Evolutionary conservation across 2,888 invertebrate genomes (phyloP).

Genomic region (Sinopyrophorus schimmeli): DNA sequence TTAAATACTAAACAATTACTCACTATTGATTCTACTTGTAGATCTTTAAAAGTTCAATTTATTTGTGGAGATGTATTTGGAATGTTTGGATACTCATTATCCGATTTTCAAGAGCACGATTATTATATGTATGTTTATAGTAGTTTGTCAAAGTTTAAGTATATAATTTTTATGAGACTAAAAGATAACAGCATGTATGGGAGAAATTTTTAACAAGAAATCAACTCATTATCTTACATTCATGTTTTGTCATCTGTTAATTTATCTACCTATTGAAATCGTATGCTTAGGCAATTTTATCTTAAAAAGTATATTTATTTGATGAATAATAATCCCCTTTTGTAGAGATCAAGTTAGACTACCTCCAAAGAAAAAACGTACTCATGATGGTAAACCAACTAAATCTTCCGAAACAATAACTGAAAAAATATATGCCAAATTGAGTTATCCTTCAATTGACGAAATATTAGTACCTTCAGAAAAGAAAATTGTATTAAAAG

Average conservation of each 20-base stretch:
- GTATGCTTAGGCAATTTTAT: too few relatives aligned
- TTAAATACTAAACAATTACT: conserved; percentile 71
- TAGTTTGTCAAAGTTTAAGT: too few relatives aligned
- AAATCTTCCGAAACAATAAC: conserved; percentile 61
- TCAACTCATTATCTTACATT: too few relatives aligned
- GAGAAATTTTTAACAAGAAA: too few relatives aligned
- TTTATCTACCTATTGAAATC: too few relatives aligned
- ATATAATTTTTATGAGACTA: too few relatives aligned
- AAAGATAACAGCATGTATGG: too few relatives aligned
- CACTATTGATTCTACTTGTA: conserved; percentile 76
- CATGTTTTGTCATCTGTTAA: too few relatives aligned
- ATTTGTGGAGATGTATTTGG: conserved; percentile 93
- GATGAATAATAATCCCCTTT: too few relatives aligned
- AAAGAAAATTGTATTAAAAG: conserved; percentile 54
- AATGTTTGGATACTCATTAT: conserved; percentile 87
- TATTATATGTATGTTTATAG: conserved; percentile 79
- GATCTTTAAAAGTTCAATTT: conserved; percentile 76
- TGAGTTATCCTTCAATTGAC: conserved; percentile 67
- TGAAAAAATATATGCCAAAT: conserved; percentile 64
- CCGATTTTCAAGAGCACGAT: conserved; percentile 83
- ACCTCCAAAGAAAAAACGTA: conserved; percentile 58
- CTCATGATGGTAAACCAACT: conserved; percentile 58
- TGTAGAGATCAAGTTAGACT: conserved; percentile 59
- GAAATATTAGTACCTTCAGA: conserved; percentile 63
- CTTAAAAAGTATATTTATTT: too few relatives aligned